Evolutionary conservation across 2,888 invertebrate genomes (phyloP), one percentile per base, ranked within the genome.

Genomic region (Drosophila nigritarsus): DNA sequence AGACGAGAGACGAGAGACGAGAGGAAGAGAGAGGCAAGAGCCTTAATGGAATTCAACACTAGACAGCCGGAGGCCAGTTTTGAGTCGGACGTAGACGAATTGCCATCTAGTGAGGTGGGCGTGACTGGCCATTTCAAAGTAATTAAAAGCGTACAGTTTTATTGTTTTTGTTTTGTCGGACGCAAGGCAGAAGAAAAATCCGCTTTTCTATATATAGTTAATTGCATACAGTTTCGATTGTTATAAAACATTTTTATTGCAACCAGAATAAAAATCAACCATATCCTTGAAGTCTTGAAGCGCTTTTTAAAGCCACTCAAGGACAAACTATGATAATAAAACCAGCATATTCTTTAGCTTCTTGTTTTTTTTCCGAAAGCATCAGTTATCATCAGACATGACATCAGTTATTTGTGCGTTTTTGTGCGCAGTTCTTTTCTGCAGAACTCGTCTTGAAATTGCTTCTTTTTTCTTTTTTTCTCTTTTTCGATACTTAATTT

Each of bases 71-170:
- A 38, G 73, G 73, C 68, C 67, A 67, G 60, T 59, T 66, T 74
- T 66, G 56, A 63, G 65, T 9, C 80, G 80, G 85, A 85, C 90
- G 85, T 73, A 88, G 85, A 90, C 80, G 90, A 90, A 85, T 85
- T 86, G 80, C 89, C 77, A 54, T 27, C 62, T 27, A 42, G 55
- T 60, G 49, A 60, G 27, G 65, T 65, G 70, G 84, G 90, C 90
- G 90, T 82, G 59, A 60, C 83, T 29, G 60, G 48, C 64, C 71
- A 70, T 67, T 83, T 56, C 45, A 32, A 68, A 51, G 80, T 73
- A 83, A 90, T 90, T 85, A 88, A 88, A 89, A 78, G 60, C 40
- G 55, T 63, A 67, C 67, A 70, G 54, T 61, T 78, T 75, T 75
- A 75, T 78, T 74, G 68, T 54, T 48, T 55, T 51, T 61, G 60